These are phyloP conservation scores for Eolophus roseicapilla DNA, from an alignment of 2,113 vertebrate species.

Conservation along the genomic window DNA sequence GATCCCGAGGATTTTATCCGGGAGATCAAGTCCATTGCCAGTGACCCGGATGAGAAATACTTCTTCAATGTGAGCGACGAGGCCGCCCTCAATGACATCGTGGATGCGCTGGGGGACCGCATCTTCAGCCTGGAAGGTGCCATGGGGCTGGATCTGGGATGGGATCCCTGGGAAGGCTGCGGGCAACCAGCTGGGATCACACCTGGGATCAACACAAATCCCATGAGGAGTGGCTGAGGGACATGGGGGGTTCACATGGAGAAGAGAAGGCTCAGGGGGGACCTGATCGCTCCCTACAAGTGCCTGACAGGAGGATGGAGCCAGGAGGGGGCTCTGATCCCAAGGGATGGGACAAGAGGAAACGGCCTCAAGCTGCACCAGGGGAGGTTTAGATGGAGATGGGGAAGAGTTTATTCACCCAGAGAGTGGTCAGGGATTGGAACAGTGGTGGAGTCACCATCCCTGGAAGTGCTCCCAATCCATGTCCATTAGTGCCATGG, in stretches of 20 bases:
- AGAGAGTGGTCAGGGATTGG: not conserved
- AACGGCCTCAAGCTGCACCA: not conserved
- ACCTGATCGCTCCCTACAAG: not conserved
- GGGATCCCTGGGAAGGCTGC: rapidly evolving
- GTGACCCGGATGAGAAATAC: too few relatives aligned
- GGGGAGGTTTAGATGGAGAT: not conserved
- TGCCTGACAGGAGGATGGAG: not conserved
- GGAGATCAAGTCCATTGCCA: too few relatives aligned
- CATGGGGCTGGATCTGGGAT: rapidly evolving
- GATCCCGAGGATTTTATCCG: too few relatives aligned
- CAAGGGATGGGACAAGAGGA: not conserved
- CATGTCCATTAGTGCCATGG: not conserved
- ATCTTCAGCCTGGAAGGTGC: too few relatives aligned
- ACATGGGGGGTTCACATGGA: not conserved
- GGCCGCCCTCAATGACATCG: too few relatives aligned
- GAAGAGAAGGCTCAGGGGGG: not conserved
- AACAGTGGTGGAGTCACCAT: not conserved
- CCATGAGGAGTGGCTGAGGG: not conserved
- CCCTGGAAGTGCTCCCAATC: not conserved
- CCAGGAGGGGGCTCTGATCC: not conserved
- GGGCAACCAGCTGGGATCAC: not conserved
- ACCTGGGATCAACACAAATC: not conserved
- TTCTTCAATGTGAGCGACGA: too few relatives aligned
- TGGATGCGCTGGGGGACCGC: too few relatives aligned
- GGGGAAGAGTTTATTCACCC: not conserved